Evolutionary conservation across 1,140 invertebrate species (phyloP).

Genomic region (Tetraneura akinire): DNA sequence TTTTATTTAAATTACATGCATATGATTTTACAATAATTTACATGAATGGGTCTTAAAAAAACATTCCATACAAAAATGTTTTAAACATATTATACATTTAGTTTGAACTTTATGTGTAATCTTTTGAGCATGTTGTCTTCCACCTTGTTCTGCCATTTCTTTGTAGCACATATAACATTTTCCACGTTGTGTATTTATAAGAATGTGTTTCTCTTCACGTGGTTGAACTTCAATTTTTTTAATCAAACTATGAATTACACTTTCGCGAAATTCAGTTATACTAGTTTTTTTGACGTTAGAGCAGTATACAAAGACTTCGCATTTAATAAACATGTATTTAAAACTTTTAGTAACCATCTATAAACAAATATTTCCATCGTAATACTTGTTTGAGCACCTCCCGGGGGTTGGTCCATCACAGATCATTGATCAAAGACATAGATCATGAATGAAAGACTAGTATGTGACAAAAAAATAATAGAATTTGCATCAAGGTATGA

Average conservation of each 20-base stretch:
- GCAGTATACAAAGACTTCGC: conserved; percentile 18
- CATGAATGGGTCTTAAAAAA: conserved; percentile 30
- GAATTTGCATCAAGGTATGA: too few species aligned
- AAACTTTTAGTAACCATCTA: too few species aligned
- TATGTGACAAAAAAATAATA: too few species aligned
- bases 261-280: conserved; percentile 23
- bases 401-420: too few species aligned
- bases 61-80: conserved; percentile 19
- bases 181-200: conserved; percentile 4
- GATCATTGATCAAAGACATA: too few species aligned
- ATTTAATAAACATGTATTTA: conserved; percentile 22
- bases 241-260: conserved; percentile 24
- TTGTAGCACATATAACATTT: conserved; percentile 17
- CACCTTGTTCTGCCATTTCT: conserved; percentile 23
- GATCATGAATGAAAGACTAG: too few species aligned
- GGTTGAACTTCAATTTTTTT: conserved; percentile 20
- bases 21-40: conserved; percentile 11
- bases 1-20: conserved; percentile 9
- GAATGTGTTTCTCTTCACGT: conserved; percentile 14
- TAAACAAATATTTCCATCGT: too few species aligned
- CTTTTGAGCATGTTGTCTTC: conserved; percentile 22
- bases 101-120: conserved; percentile 8
- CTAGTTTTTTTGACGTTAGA: conserved; percentile 7
- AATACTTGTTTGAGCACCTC: too few species aligned
- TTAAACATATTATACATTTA: conserved; percentile 10